These are phyloP conservation scores for Lithophane leautieri DNA, from an alignment of 2,888 invertebrate genomes.

Conservation along the genomic window DNA sequence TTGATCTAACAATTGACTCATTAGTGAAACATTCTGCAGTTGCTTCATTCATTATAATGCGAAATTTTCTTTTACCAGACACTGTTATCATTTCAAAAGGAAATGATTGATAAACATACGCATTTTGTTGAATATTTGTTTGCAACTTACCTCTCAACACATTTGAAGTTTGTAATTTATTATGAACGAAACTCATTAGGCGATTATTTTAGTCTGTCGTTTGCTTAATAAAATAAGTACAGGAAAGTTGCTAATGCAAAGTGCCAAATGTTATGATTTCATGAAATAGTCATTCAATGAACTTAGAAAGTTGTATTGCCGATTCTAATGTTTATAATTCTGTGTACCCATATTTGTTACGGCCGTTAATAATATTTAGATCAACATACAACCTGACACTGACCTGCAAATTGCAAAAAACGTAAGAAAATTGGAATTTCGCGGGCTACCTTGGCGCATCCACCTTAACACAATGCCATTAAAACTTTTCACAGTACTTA, in stretches of 20 bases:
- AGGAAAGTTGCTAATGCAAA: neutral
- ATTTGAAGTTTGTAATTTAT: neutral
- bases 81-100: neutral
- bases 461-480: too few relatives aligned
- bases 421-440: too few relatives aligned
- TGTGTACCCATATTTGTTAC: too few relatives aligned
- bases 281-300: too few relatives aligned
- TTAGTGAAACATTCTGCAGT: neutral
- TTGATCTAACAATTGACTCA: neutral
- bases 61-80: neutral
- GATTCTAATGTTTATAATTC: too few relatives aligned
- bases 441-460: too few relatives aligned
- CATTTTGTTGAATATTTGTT: conserved; percentile 2
- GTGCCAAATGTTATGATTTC: too few relatives aligned
- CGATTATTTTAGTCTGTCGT: conserved; percentile 4
- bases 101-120: neutral
- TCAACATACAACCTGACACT: too few relatives aligned
- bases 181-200: neutral
- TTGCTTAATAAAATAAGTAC: neutral
- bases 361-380: too few relatives aligned
- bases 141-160: neutral
- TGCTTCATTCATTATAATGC: conserved; percentile 8
- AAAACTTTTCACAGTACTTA: too few relatives aligned
- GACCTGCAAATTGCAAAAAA: too few relatives aligned
- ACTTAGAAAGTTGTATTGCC: too few relatives aligned